These are phyloP conservation scores for Eleginops maclovinus DNA, from an alignment of 2,113 vertebrate genomes.

Conservation along the genomic window DNA sequence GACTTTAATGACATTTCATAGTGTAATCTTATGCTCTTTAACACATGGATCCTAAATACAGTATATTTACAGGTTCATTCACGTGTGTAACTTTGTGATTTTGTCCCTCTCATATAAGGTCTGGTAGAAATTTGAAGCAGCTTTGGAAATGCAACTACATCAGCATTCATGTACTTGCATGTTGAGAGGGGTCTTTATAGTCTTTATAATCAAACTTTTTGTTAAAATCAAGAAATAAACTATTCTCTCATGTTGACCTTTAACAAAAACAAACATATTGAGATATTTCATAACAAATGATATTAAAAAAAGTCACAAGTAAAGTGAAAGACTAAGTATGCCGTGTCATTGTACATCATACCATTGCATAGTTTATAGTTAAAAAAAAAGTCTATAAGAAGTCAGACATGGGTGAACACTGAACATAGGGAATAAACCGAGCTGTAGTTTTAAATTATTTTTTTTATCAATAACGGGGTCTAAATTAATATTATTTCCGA, in stretches of 20 bases:
- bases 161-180: neutral
- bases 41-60: neutral
- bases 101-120: neutral
- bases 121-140: neutral
- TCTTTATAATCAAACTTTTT: neutral
- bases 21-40: constrained; percentile 7
- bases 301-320: no score
- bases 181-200: neutral
- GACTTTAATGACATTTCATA: neutral
- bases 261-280: neutral
- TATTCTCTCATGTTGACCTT: neutral
- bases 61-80: constrained; percentile 12
- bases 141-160: neutral
- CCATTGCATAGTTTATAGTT: no score
- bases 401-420: no score
- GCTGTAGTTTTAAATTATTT: no score
- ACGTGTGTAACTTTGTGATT: neutral
- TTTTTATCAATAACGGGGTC: no score
- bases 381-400: no score
- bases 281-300: no score
- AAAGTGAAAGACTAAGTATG: no score
- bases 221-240: no score
- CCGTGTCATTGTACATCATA: no score
- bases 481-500: no score
- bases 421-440: no score